Base-by-base conservation (phyloP, 2,888 invertebrate species). In the Hyposoter dolosus region DNA sequence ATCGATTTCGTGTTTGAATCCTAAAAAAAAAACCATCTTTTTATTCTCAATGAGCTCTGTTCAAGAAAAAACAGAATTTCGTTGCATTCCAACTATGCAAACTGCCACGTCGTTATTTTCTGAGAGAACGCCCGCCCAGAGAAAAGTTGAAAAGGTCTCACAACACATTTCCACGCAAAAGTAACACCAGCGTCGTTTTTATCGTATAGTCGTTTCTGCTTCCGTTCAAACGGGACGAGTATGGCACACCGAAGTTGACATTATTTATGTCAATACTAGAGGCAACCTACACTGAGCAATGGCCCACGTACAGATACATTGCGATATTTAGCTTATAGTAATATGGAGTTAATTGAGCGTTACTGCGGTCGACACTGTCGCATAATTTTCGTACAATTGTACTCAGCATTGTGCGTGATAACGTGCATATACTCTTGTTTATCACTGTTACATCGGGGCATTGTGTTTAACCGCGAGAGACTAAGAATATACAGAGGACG, bases 381-480 rank as follows among this genome's bases (percentile, higher is more conserved):
- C 79, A 76, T 63, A 81, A 84, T 81, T 84, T 84, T 81, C 65
- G 63, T 76, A 66, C 65, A 80, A 84, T 84, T 63, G 80, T 80
- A 47, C 40, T 53, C 28, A 78, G 66, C 72, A 84, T 84, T 81
- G 72, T 72, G 81, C 81, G 68, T 77, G 56, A 71, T 84, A 66
- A 84, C 77, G 32, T 40, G 40, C 28, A 3, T 60, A 84, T 35
- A 19, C 66, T 17, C 74, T 23, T 65, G 60, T 77, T 32, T 71
- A 68, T 53, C 43, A 56, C 66, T 43, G 23, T 47, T 65, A 60
- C 74, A 84, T 82, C 68, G 77, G 40, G 50, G 40, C 1, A 77
- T 84, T 72, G 72, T 65, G 72, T 53, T 76, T 47, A 84, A 43
- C 71, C 45, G 40, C 40, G 9, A 40, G 40, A 32, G 68, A 68